Evolutionary conservation across 2,888 invertebrate genomes (phyloP).

Genomic region (Danaus chrysippus): DNA sequence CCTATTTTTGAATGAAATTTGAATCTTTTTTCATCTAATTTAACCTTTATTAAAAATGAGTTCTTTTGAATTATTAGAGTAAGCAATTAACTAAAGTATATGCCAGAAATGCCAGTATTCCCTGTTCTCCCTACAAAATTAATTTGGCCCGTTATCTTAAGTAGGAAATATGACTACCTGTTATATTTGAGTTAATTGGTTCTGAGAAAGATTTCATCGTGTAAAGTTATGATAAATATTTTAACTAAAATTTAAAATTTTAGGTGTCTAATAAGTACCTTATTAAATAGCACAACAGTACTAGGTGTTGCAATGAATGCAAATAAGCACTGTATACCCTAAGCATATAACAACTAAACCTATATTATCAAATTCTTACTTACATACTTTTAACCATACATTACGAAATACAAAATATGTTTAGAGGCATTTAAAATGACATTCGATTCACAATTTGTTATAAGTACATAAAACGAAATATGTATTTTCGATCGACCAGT

Average conservation of each 20-base stretch:
- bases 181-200: slow-evolving; percentile 7
- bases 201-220: slow-evolving; percentile 1
- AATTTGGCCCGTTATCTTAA: slow-evolving; percentile 10
- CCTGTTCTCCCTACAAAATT: slow-evolving; percentile 5
- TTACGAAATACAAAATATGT: no score
- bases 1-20: no score
- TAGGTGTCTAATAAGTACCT: not conserved
- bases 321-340: no score
- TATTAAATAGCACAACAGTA: not conserved
- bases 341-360: no score
- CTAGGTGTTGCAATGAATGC: not conserved
- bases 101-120: not conserved
- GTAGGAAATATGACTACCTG: not conserved
- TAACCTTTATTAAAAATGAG: not conserved
- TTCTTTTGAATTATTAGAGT: not conserved
- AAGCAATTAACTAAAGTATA: slow-evolving; percentile 1
- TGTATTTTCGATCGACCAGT: no score
- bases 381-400: no score
- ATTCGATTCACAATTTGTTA: no score
- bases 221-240: slow-evolving; percentile 1
- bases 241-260: not conserved
- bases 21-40: no score
- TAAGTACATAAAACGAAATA: no score
- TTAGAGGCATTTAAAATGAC: no score
- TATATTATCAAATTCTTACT: no score